These are phyloP conservation scores for Pammene aurita DNA, from an alignment of 2,888 invertebrate genomes.

Conservation along the genomic window DNA sequence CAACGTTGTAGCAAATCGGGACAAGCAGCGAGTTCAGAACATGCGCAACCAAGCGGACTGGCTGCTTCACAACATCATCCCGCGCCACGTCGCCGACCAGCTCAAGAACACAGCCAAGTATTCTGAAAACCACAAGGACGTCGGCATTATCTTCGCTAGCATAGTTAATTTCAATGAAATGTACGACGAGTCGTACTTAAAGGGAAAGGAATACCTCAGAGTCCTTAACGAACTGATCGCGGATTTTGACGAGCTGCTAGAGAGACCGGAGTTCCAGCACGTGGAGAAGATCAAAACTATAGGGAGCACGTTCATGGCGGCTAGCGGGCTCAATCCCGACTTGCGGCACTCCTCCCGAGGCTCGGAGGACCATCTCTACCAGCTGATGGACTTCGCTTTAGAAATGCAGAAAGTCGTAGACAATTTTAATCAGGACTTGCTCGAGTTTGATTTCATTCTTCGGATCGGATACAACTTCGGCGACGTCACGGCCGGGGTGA, in stretches of 20 bases:
- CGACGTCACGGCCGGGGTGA: conserved; percentile 98
- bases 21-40: conserved; percentile 93
- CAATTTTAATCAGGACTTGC: conserved; percentile 93
- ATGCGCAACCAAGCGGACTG: conserved; percentile 98
- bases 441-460: conserved; percentile 94
- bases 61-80: conserved; percentile 98
- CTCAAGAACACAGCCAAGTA: conserved; percentile 96
- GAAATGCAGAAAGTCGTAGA: conserved; percentile 94
- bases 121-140: conserved; percentile 96
- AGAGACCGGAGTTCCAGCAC: conserved; percentile 90
- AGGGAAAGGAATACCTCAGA: conserved; percentile 96
- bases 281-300: conserved; percentile 99
- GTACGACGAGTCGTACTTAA: conserved; percentile 98
- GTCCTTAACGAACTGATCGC: conserved; percentile 98
- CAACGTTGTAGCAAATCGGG: conserved; percentile 94
- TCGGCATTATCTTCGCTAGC: conserved; percentile 97
- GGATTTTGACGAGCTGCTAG: conserved; percentile 96
- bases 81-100: conserved; percentile 96
- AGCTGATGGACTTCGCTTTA: conserved; percentile 96
- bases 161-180: conserved; percentile 99
- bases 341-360: conserved; percentile 87
- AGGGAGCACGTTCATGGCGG: conserved; percentile 98
- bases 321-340: conserved; percentile 95
- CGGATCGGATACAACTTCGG: conserved; percentile 96
- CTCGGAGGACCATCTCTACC: conserved; percentile 90